Base-by-base conservation (phyloP, 2,113 vertebrate species). In the Thamnophis sirtalis region DNA sequence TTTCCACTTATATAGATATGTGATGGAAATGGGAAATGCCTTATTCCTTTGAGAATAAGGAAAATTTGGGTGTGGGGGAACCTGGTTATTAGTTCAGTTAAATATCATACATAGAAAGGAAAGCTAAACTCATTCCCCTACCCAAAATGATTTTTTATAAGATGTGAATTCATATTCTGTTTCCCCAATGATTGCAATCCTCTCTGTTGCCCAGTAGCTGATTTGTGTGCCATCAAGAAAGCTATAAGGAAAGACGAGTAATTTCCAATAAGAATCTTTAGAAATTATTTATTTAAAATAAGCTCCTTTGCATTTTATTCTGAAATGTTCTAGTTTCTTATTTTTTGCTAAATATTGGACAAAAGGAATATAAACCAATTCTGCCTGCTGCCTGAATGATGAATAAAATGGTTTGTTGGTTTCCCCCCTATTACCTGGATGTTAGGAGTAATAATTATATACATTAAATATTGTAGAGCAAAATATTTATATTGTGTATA, bases 251-350 rank as follows among this genome's bases (percentile, higher is more conserved):
- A 93, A 91, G 80, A 26, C 43, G 6, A 22, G 38, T 53, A 58
- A 19, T 13, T 1, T 50, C 26, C 50, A 5, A 50, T 15, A 86
- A 51, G 10, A 73, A 86, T 17, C 85, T 51, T 86, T 50, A 86
- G 49, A 68, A 68, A 68, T 11, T 33, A 73, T 73, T 73, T 17
- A 73, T 54, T n/a, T 54, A 53, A n/a, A 92, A 93, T 26, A 28
- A 92, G 60, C 68, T 86, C 0, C 28, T 49, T 53, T 93, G 68
- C 94, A 0, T 94, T 92, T 93, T 21, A 73, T n/a, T 6, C 49
- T 28, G 73, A 90, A 58, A 51, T 8, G 28, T 50, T 33, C 33
- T 89, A 53, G 43, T 55, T 89, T 19, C 33, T 89, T 56, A 26
- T 54, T 89, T 5, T 50, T 56, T 73, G 4, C 7, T 73, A 92